Percentiles rank a stretch among this genome's conserved stretches.
Conservation (phyloP, 2,797 vertebrate genomes). For the Rhinella marina region DNA sequence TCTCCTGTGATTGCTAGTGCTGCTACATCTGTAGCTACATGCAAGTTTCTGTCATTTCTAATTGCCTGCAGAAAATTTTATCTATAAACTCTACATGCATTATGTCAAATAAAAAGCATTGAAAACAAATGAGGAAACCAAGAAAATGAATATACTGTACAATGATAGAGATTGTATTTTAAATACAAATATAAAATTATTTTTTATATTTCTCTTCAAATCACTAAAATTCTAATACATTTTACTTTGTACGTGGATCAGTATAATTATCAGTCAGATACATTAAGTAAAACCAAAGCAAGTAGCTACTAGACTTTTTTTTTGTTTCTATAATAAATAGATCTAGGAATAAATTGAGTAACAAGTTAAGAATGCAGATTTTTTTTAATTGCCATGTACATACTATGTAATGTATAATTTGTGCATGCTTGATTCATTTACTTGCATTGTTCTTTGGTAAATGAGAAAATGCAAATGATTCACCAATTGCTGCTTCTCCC, state of each 20-base stretch:
- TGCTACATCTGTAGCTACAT: too few species aligned
- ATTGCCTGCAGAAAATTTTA: background rate
- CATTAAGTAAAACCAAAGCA: slow-evolving; percentile 28
- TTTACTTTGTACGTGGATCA: slow-evolving; percentile 27
- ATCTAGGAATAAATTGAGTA: slow-evolving; percentile 67
- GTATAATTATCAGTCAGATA: slow-evolving; percentile 55
- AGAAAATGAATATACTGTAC: background rate
- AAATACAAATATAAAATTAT: background rate
- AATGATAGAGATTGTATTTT: background rate
- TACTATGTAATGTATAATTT: slow-evolving; percentile 69
- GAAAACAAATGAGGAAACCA: background rate
- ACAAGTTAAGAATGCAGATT: slow-evolving; percentile 66
- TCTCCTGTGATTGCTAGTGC: too few species aligned
- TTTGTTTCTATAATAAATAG: slow-evolving; percentile 39
- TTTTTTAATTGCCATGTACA: slow-evolving; percentile 66
- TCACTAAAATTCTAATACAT: slow-evolving; percentile 46
- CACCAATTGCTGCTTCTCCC: slow-evolving; percentile 68
- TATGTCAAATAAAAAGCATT: background rate
- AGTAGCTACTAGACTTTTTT: background rate
- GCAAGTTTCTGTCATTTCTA: background rate
- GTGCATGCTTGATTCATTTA: slow-evolving; percentile 76
- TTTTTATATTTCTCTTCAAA: background rate
- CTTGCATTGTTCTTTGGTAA: slow-evolving; percentile 77
- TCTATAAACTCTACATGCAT: background rate
- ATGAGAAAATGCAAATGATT: slow-evolving; percentile 84